phyloP scores from a whole-genome alignment of 2,888 invertebrate genomes.

The Drosophila quasianomalipes region DNA sequence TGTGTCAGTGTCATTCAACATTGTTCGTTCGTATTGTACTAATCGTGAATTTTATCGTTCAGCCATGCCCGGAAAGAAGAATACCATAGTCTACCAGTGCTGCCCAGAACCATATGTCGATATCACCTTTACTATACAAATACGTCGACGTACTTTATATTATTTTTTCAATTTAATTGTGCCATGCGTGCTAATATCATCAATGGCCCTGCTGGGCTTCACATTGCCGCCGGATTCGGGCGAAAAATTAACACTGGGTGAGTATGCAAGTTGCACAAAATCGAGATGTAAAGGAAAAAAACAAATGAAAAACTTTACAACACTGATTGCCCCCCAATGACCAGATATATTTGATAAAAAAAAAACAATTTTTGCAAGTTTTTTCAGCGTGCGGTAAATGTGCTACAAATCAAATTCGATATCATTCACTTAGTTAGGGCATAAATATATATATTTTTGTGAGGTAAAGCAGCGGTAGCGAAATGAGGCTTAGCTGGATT shows the following conservation, averaged over 20 bases:
- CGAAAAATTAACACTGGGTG: slow-evolving; percentile 86
- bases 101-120: slow-evolving; percentile 96
- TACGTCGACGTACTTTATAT: slow-evolving; percentile 97
- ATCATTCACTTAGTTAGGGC: slow-evolving; percentile 41
- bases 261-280: slow-evolving; percentile 65
- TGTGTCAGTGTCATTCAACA: slow-evolving; percentile 57
- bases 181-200: slow-evolving; percentile 99
- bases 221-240: slow-evolving; percentile 96
- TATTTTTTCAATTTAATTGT: slow-evolving; percentile 99
- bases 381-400: slow-evolving; percentile 56
- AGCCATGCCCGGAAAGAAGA: slow-evolving; percentile 97
- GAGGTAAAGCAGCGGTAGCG: slow-evolving; percentile 82
- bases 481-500: slow-evolving; percentile 84
- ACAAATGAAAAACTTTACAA: slow-evolving; percentile 19
- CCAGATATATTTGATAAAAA: slow-evolving; percentile 26
- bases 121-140: slow-evolving; percentile 98
- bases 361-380: slow-evolving; percentile 52
- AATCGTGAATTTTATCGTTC: slow-evolving; percentile 76
- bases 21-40: slow-evolving; percentile 40
- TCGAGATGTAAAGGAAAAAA: neutral
- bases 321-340: slow-evolving; percentile 43
- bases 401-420: slow-evolving; percentile 14
- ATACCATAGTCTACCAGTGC: slow-evolving; percentile 96
- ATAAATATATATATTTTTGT: slow-evolving; percentile 19
- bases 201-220: slow-evolving; percentile 99